Base-by-base conservation (phyloP, 2,888 invertebrate species). In the Clunio marinus region DNA sequence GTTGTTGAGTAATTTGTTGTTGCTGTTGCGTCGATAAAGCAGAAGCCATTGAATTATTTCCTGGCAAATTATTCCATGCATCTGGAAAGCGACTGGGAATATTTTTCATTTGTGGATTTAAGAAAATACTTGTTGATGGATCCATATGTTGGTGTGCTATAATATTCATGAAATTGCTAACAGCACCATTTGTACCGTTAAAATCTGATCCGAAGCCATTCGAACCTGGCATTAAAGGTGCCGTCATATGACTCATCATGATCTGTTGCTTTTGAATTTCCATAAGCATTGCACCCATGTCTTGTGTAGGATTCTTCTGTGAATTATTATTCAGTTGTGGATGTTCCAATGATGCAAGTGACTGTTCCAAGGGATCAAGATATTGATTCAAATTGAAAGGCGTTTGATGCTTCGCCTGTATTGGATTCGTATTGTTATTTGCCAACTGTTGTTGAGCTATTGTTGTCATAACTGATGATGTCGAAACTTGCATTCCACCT, bases 351-450 rank as follows among this genome's bases (percentile, higher is more conserved):
- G 84, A 87, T 59, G 88, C 88, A 73, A 88, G 80, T 67, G 87
- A 86, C 72, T 87, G 84, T 77, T 88, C 88, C 73, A 88, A 81
- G 20, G 88, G 87, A 77, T 88, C 88, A 69, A 86, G 84, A 75
- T 80, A 51, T 70, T 78, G 68, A n/a, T 22, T 59, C 17, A 69
- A 10, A n/a, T 20, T 59, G 15, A 57, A 58, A 2, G 60, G 77
- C 66, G 77, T 77, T 72, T 78, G 78, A 1, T 25, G 22, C 25
- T 57, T 35, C 15, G 35, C 20, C 27, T 58, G 58, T 10, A 67
- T 46, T 7, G 28, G 58, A 55, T 63, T 68, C 13, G 66, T 15
- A 22, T 57, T 68, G 58, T 37, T 68, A n/a, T 68, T 68, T 45
- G 45, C 27, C 15, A 63, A 28, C 46, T 63, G 63, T 55, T 62